phyloP scores from a whole-genome alignment of 2,888 invertebrate species.

The Aspidiotus destructor region DNA sequence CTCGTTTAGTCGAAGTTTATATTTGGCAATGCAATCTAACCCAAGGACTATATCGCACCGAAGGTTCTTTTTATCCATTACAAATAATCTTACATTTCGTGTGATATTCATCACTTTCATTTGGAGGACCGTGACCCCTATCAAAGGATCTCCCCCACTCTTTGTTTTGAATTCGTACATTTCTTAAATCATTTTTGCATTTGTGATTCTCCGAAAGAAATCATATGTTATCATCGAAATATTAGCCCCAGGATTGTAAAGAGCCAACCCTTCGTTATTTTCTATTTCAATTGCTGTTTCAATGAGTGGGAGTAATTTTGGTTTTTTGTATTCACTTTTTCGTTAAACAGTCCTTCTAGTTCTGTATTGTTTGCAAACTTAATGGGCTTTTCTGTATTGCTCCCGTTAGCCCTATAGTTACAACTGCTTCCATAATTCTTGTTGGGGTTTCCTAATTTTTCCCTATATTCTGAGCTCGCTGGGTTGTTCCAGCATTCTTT shows the following conservation, averaged over 20 bases:
- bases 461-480: background rate
- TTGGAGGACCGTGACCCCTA: background rate
- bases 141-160: background rate
- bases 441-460: background rate
- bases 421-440: background rate
- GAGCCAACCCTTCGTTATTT: background rate
- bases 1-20: background rate
- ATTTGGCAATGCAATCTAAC: background rate
- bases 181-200: background rate
- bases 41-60: background rate
- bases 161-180: background rate
- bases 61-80: background rate
- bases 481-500: constrained; percentile 1
- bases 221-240: constrained; percentile 2
- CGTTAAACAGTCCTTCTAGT: background rate
- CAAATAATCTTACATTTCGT: background rate
- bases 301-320: constrained; percentile 11
- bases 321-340: constrained; percentile 5
- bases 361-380: background rate
- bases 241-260: constrained; percentile 9
- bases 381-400: background rate
- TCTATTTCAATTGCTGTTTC: background rate
- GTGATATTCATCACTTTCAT: background rate
- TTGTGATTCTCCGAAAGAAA: background rate
- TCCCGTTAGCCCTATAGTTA: no score